Evolutionary conservation across 2,888 invertebrate genomes (phyloP).

Genomic region (Exephanes ischioxanthus): DNA sequence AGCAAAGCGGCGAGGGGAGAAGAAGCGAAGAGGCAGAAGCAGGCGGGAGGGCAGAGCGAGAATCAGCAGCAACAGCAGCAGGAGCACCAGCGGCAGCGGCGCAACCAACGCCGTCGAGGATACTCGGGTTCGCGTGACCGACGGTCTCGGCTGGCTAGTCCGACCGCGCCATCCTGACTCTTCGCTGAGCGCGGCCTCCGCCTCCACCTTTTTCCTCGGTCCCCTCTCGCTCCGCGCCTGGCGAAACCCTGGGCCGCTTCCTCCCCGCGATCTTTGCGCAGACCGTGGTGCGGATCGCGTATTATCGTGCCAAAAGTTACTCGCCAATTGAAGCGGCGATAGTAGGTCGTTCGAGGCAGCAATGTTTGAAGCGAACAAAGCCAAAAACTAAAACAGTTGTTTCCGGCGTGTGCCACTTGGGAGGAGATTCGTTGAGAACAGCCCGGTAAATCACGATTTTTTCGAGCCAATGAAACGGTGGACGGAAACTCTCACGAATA

Average conservation of each 20-base stretch:
- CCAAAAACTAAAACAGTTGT: not conserved
- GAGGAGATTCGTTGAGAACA: not conserved
- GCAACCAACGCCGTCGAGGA: constrained; percentile 61
- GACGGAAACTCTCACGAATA: no score
- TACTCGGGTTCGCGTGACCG: constrained; percentile 81
- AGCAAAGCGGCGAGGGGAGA: constrained; percentile 45
- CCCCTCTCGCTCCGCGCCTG: constrained; percentile 26
- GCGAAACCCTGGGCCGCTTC: constrained; percentile 25
- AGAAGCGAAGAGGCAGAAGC: constrained; percentile 30
- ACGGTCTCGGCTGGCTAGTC: constrained; percentile 78
- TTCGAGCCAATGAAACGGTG: not conserved
- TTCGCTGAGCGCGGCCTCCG: constrained; percentile 63
- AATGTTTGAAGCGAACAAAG: not conserved
- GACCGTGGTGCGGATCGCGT: not conserved
- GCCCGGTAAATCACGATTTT: not conserved
- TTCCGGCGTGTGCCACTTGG: not conserved
- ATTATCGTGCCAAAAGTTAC: constrained; percentile 3
- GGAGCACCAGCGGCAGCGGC: not conserved
- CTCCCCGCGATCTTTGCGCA: constrained; percentile 43
- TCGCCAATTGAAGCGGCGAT: not conserved
- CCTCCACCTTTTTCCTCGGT: constrained; percentile 46
- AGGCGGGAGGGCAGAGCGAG: constrained; percentile 41
- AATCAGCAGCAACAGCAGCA: constrained; percentile 41
- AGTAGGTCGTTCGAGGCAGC: not conserved
- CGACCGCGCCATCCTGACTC: constrained; percentile 74